Percentiles rank a stretch among this genome's conserved stretches.
phyloP scores from a whole-genome alignment of 1,140 invertebrate genomes.

The Meloidogyne exigua region DNA sequence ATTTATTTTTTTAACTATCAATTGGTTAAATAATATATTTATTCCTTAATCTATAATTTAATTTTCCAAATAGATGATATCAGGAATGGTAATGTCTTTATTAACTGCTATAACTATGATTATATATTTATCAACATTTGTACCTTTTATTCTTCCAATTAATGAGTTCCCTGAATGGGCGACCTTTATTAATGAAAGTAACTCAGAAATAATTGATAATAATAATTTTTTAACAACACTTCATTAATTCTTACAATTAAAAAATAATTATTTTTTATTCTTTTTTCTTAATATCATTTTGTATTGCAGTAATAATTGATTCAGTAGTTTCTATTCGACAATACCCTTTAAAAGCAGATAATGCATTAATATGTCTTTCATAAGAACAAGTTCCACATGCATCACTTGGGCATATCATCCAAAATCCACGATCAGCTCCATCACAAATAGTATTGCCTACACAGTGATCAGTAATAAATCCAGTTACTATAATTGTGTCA shows the following conservation, averaged over 20 bases:
- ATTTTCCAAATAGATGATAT: conserved; percentile 15
- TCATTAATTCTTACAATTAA: background rate
- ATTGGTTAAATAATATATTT: too few relatives aligned
- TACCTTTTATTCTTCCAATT: conserved; percentile 43
- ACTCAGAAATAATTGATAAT: background rate
- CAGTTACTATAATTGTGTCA: conserved; percentile 24
- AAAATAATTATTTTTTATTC: background rate
- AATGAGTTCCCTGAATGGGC: conserved; percentile 43
- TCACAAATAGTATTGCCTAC: conserved; percentile 12
- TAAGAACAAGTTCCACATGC: conserved; percentile 11
- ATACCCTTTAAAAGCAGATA: conserved; percentile 18
- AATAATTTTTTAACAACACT: background rate
- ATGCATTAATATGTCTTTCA: conserved; percentile 12
- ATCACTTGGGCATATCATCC: conserved; percentile 17
- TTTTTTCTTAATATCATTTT: conserved; percentile 8
- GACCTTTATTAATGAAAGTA: background rate
- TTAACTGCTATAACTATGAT: conserved; percentile 19
- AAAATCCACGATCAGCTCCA: conserved; percentile 13
- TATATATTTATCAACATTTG: conserved; percentile 43
- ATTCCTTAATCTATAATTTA: too few relatives aligned
- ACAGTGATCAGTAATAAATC: conserved; percentile 26
- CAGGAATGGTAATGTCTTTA: conserved; percentile 13
- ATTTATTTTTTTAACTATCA: too few relatives aligned
- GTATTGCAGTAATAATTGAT: conserved; percentile 14
- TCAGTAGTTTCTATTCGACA: conserved; percentile 20